A percentile compares a stretch with the other conserved stretches of the same genome.
Evolutionary conservation across 1,140 invertebrate species (phyloP).

Genomic region (Drosophila murphyi): DNA sequence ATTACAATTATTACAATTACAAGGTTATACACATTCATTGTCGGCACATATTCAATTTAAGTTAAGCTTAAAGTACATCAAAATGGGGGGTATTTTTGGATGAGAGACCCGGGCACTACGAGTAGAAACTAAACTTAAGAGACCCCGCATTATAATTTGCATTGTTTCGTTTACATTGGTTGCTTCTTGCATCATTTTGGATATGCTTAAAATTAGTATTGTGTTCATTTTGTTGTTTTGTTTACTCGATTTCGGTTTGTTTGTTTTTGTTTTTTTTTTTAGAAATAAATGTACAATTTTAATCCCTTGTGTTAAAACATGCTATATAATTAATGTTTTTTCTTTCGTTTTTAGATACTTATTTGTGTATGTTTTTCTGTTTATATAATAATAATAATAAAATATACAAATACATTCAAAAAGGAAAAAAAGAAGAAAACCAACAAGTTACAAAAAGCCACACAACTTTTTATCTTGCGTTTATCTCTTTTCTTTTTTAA

Average conservation of each 20-base stretch:
- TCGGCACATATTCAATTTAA: conserved; percentile 56
- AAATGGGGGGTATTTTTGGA: conserved; percentile 7
- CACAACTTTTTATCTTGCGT: conserved; percentile 10
- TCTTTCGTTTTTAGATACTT: conserved; percentile 7
- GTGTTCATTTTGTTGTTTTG: conserved; percentile 19
- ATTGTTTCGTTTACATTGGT: conserved; percentile 46
- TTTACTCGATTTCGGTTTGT: conserved; percentile 6
- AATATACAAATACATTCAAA: conserved; percentile 20
- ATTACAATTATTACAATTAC: conserved; percentile 54
- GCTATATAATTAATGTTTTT: conserved; percentile 36
- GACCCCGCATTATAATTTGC: conserved; percentile 39
- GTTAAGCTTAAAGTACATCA: conserved; percentile 63
- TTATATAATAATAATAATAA: conserved; percentile 12
- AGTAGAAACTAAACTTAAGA: conserved; percentile 22
- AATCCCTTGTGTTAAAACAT: conserved; percentile 80
- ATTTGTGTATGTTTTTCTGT: background rate
- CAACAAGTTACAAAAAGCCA: conserved; percentile 10
- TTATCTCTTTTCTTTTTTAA: conserved; percentile 25
- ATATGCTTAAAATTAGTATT: conserved; percentile 40
- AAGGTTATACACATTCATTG: conserved; percentile 53
- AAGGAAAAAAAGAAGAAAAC: background rate
- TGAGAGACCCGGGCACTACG: conserved; percentile 13
- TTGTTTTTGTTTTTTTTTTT: conserved; percentile 37
- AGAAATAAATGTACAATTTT: conserved; percentile 70
- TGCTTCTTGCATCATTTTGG: conserved; percentile 22